Evolutionary conservation across 1,140 invertebrate genomes (phyloP).

Genomic region (Drosophila mayri): DNA sequence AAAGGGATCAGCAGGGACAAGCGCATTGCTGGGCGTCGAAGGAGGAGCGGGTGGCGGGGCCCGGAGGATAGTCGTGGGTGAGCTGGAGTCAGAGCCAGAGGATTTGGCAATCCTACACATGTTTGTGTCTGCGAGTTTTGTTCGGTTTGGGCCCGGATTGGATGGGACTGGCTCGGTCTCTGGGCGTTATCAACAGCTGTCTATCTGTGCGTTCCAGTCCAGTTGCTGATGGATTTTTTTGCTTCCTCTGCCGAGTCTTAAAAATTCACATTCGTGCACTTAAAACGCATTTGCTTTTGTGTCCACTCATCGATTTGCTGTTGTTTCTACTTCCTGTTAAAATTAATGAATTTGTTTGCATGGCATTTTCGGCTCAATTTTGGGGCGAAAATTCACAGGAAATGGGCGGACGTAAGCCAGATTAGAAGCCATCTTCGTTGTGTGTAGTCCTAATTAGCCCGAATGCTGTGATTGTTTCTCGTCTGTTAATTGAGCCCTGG

Average conservation of each 20-base stretch:
- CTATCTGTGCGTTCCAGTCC: conserved; percentile 53
- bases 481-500: conserved; percentile 37
- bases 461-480: conserved; percentile 36
- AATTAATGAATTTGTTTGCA: conserved; percentile 75
- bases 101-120: conserved; percentile 56
- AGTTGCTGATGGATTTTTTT: conserved; percentile 20
- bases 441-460: conserved; percentile 4
- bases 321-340: conserved; percentile 32
- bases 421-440: conserved; percentile 3
- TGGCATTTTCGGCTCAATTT: conserved; percentile 19
- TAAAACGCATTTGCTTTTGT: conserved; percentile 62
- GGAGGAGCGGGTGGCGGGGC: neutral
- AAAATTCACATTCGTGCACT: conserved; percentile 53
- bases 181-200: conserved; percentile 67
- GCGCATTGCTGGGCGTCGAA: conserved; percentile 49
- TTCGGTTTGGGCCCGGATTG: conserved; percentile 19
- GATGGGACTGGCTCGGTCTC: conserved; percentile 12
- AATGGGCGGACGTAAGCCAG: neutral
- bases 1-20: conserved; percentile 79
- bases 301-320: conserved; percentile 59
- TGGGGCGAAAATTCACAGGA: neutral
- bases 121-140: conserved; percentile 45
- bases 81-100: conserved; percentile 27
- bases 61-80: neutral
- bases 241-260: conserved; percentile 17